A percentile compares a stretch with the other conserved stretches of the same genome.
phyloP scores from a whole-genome alignment of 2,113 vertebrate species.

The Ursus arctos region DNA sequence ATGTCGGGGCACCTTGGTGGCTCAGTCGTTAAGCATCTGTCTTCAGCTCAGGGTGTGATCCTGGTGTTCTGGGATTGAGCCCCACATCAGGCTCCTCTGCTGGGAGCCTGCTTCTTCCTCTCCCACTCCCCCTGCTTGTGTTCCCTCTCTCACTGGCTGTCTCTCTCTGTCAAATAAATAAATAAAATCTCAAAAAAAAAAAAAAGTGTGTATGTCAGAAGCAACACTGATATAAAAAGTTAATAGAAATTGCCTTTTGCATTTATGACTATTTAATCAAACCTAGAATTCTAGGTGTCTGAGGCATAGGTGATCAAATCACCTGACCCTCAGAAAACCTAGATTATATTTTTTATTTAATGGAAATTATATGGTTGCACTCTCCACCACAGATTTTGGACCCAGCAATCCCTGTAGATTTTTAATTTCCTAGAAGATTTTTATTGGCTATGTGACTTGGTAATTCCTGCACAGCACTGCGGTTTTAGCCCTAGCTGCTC shows the following conservation, averaged over 20 bases:
- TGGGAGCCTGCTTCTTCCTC: too few species aligned
- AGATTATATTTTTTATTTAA: background rate
- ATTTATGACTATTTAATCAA: background rate
- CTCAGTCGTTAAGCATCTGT: too few species aligned
- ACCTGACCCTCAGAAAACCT: background rate
- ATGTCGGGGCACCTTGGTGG: too few species aligned
- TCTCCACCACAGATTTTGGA: background rate
- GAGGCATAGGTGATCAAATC: background rate
- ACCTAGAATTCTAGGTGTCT: background rate
- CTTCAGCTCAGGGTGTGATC: too few species aligned
- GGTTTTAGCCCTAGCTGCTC: background rate
- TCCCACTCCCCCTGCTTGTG: too few species aligned
- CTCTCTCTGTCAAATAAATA: too few species aligned
- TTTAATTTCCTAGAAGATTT: background rate
- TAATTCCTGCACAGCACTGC: background rate
- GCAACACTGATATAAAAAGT: slow-evolving; percentile 12
- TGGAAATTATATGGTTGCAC: background rate
- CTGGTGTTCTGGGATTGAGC: too few species aligned
- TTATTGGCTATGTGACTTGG: background rate
- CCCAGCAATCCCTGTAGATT: background rate
- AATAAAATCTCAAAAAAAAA: too few species aligned
- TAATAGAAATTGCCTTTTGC: slow-evolving; percentile 69
- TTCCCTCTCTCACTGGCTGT: too few species aligned
- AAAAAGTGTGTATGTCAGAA: background rate
- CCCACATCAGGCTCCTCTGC: too few species aligned